Evolutionary conservation across 2,888 invertebrate species (phyloP).

Genomic region (Cenopis cana): DNA sequence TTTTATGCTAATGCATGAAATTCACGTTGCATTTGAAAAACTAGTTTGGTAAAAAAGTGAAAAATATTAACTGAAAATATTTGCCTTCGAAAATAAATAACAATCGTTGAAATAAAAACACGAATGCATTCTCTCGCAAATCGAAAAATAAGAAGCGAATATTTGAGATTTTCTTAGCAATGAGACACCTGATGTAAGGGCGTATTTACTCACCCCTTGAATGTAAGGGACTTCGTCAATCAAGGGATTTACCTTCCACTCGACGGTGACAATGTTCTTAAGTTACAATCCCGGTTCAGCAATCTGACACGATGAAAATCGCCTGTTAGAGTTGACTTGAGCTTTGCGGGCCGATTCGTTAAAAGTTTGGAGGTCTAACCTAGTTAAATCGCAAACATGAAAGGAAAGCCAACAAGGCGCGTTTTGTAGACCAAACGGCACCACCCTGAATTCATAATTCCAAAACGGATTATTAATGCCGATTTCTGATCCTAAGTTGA

Average conservation of each 20-base stretch:
- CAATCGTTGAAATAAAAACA: constrained; percentile 14
- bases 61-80: too few species aligned
- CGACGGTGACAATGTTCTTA: constrained; percentile 77
- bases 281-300: constrained; percentile 76
- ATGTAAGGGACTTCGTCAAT: constrained; percentile 73
- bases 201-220: constrained; percentile 68
- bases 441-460: background rate
- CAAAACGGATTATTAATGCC: background rate
- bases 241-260: constrained; percentile 79
- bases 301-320: constrained; percentile 72
- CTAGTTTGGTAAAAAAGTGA: constrained; percentile 3
- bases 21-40: background rate
- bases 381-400: constrained; percentile 32
- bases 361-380: constrained; percentile 37
- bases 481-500: too few species aligned
- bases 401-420: constrained; percentile 6
- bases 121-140: background rate
- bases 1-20: background rate
- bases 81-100: too few species aligned
- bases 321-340: constrained; percentile 56
- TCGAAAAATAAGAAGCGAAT: constrained; percentile 23
- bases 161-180: constrained; percentile 62
- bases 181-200: constrained; percentile 60
- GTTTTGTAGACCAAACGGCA: background rate
- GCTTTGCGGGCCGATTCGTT: constrained; percentile 40